Conservation (phyloP, 2,113 vertebrate species). For the Canis aureus region DNA sequence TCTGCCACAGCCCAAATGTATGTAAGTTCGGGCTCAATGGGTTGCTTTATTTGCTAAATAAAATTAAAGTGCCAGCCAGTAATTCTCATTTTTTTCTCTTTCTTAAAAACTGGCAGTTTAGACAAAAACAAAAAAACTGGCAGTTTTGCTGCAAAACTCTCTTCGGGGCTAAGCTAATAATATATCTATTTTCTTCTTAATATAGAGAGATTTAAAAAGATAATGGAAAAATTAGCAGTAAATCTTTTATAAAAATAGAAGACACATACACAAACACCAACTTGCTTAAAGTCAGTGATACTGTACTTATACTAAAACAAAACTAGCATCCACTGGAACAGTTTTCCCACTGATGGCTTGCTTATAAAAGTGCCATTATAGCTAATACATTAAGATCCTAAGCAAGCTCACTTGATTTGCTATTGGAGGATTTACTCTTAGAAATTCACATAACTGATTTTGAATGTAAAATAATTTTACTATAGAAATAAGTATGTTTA, state of each 20-base stretch:
- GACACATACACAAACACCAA: constrained; percentile 42
- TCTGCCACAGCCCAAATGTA: constrained; percentile 71
- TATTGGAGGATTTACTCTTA: neutral
- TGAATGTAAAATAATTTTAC: constrained; percentile 46
- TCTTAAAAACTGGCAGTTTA: constrained; percentile 66
- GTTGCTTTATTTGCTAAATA: constrained; percentile 78
- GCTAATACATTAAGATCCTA: neutral
- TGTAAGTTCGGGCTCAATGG: constrained; percentile 77
- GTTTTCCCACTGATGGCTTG: neutral
- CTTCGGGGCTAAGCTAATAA: constrained; percentile 77
- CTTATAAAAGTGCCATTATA: neutral
- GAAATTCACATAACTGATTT: fast-evolving
- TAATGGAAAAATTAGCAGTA: constrained; percentile 80
- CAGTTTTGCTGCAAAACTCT: constrained; percentile 20
- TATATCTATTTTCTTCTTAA: constrained; percentile 63
- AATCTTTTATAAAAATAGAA: constrained; percentile 68
- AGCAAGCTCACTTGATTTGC: neutral
- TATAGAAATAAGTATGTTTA: neutral
- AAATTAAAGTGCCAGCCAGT: constrained; percentile 80
- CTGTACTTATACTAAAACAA: constrained; percentile 34
- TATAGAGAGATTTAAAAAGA: constrained; percentile 74
- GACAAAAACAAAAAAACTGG: neutral
- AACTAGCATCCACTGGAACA: neutral
- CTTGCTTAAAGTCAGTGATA: constrained; percentile 61
- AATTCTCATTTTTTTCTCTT: constrained; percentile 74